Evolutionary conservation across 2,888 invertebrate genomes (phyloP), one percentile per base, ranked within the genome.

Genomic region (Arenicola marina): DNA sequence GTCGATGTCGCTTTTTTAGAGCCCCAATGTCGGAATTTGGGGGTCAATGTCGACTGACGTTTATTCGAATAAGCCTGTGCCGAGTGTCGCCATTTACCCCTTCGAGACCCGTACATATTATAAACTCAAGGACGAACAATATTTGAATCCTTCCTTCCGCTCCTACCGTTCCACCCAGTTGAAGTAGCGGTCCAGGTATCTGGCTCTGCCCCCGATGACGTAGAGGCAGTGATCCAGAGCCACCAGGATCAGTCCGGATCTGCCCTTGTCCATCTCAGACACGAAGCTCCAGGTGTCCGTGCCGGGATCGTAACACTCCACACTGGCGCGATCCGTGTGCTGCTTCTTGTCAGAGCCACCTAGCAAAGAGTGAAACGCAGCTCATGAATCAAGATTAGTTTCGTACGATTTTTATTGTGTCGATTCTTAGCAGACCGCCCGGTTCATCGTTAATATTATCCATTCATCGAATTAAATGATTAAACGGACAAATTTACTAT

Each of bases 341-440:
- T 77, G 67, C 2, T 72, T 76, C 58, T 79, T 77, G 63, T 81
- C 81, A 70, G 78, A 79, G n/a, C 81, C 81, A 61, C 81, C 81
- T 81, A 65, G 1, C n/a, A n/a, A n/a, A n/a, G n/a, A n/a, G n/a
- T n/a, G n/a, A n/a, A n/a, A n/a, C n/a, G n/a, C n/a, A n/a, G n/a
- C n/a, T n/a, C n/a, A n/a, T n/a, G n/a, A n/a, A n/a, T n/a, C n/a
- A n/a, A n/a, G n/a, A n/a, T n/a, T n/a, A n/a, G n/a, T n/a, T n/a
- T n/a, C n/a, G n/a, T n/a, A n/a, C n/a, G n/a, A n/a, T n/a, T n/a
- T n/a, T n/a, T n/a, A n/a, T n/a, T n/a, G n/a, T n/a, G n/a, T n/a
- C n/a, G n/a, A n/a, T n/a, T n/a, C n/a, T n/a, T n/a, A n/a, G n/a
- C n/a, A n/a, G n/a, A n/a, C n/a, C n/a, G n/a, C n/a, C n/a, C n/a